Percentiles rank a stretch among this genome's conserved stretches.
Evolutionary conservation across 2,113 vertebrate genomes (phyloP).

Genomic region (Hippocampus guttulatus): DNA sequence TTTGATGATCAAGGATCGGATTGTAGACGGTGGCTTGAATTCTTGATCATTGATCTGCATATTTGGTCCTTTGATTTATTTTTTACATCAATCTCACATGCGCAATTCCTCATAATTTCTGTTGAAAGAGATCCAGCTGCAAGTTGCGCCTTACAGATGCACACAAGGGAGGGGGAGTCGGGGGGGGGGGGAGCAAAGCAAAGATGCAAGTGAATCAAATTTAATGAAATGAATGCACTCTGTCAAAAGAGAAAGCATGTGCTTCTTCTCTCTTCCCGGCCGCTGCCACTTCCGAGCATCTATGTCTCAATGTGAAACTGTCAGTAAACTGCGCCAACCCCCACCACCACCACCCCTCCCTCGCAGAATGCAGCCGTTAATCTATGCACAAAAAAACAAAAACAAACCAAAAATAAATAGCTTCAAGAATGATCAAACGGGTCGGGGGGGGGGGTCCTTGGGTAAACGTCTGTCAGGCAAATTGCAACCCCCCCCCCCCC

Average conservation of each 20-base stretch:
- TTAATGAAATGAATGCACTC: conserved; percentile 67
- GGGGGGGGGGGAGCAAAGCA: not conserved
- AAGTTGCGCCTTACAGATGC: not conserved
- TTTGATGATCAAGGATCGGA: too few species aligned
- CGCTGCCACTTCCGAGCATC: conserved; percentile 8
- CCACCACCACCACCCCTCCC: conserved; percentile 7
- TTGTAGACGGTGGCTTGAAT: too few species aligned
- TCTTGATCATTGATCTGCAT: too few species aligned
- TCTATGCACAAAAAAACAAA: conserved; percentile 57
- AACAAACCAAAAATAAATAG: conserved; percentile 36
- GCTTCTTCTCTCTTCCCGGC: conserved; percentile 41
- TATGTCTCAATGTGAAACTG: conserved; percentile 55
- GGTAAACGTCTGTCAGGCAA: conserved; percentile 52
- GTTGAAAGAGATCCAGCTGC: too few species aligned
- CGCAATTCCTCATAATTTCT: too few species aligned
- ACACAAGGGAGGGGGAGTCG: not conserved
- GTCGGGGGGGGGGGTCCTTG: conserved; percentile 12
- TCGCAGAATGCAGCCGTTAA: conserved; percentile 70
- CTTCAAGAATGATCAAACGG: conserved; percentile 55
- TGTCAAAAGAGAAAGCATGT: conserved; percentile 56
- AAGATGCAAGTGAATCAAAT: conserved; percentile 62
- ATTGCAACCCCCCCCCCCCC: conserved; percentile 20
- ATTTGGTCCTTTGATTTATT: too few species aligned
- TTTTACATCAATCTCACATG: too few species aligned
- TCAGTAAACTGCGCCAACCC: conserved; percentile 57